Evolutionary conservation across 2,888 invertebrate species (phyloP), one percentile per base, ranked within the genome.

Genomic region (Lasioglossum villosulum): DNA sequence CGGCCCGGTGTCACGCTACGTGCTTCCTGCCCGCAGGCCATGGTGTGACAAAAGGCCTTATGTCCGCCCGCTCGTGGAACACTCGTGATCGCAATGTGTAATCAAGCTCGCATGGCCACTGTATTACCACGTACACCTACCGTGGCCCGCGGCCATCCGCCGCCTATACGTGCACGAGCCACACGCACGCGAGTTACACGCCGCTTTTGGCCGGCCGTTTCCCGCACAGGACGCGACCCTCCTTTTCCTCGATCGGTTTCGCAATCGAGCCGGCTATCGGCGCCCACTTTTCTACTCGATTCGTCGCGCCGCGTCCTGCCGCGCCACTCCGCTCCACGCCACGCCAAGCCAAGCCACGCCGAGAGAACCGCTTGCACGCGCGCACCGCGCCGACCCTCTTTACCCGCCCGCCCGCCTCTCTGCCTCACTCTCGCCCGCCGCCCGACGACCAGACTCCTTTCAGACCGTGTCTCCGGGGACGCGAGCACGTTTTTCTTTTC

Each of bases 41-140:
- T 90, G 91, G 87, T 89, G 91, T 91, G 91, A 93, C 93, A 92
- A 93, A 93, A 93, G 93, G 93, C 93, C 93, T 93, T 91, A 93
- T 92, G 92, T 93, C 93, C 93, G 91, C 90, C 89, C 91, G 92
- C 93, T 92, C 93, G 93, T 93, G 93, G 93, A 92, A 94, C 93
- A 94, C 93, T 93, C 94, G 94, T 94, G 94, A 94, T 94, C 93
- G 94, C 94, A 93, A 94, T 94, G 94, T 93, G 94, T 94, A 94
- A 94, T 94, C 93, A 92, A 93, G 93, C 93, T 92, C 92, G 93
- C 90, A 92, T 90, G 90, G 90, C 91, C 91, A 90, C 91, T 91
- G 89, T 92, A 91, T 91, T 91, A 91, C 92, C 91, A 83, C 91
- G 91, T 88, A 88, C 90, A 79, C 81, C 82, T 83, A 86, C 90